Conservation (phyloP, 2,797 vertebrate genomes). For the Catamblyrhynchus diadema region DNA sequence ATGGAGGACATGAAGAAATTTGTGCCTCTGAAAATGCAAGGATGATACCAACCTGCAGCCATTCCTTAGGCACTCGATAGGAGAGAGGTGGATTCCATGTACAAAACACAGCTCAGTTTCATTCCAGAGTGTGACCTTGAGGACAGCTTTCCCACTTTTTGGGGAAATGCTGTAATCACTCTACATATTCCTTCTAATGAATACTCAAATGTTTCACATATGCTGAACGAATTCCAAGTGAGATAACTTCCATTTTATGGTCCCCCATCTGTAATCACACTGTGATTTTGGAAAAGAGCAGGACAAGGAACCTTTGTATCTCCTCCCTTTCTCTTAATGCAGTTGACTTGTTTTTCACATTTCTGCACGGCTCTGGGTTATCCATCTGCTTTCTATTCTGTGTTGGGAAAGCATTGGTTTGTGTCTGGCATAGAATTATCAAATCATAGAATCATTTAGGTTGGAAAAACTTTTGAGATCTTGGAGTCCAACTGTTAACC, state of each 20-base stretch:
- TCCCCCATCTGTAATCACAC: background rate
- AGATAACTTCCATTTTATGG: background rate
- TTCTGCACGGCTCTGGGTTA: background rate
- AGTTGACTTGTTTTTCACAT: background rate
- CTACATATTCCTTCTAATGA: background rate
- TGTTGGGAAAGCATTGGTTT: background rate
- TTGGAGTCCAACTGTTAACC: background rate
- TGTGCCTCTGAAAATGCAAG: background rate
- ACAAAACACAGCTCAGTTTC: background rate
- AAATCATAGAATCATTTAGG: background rate
- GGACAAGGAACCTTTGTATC: background rate
- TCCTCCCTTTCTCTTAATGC: background rate
- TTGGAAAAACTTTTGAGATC: background rate
- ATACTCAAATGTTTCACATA: background rate
- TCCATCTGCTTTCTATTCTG: background rate
- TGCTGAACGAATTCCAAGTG: background rate
- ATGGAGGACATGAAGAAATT: background rate
- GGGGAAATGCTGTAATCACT: background rate
- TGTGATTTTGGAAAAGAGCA: background rate
- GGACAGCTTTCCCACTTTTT: background rate
- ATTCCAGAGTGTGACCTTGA: background rate
- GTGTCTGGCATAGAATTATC: background rate
- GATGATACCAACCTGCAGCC: background rate
- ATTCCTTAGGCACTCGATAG: background rate
- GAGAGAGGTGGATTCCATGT: background rate